These are phyloP conservation scores for Pristis pectinata DNA, from an alignment of 2,797 vertebrate species.

Conservation along the genomic window DNA sequence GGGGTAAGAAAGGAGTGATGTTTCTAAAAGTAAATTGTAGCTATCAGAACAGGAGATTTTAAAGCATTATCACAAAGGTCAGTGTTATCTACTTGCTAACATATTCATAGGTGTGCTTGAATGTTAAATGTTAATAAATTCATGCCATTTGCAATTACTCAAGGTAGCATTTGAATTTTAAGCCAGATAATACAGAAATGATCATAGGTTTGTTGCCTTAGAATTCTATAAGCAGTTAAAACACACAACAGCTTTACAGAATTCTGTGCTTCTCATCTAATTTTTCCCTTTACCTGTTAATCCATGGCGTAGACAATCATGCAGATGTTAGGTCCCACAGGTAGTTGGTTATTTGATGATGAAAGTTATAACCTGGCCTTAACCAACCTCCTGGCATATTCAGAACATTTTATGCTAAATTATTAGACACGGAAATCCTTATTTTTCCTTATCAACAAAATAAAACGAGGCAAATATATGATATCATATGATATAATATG, in stretches of 20 bases:
- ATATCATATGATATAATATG: too few relatives aligned
- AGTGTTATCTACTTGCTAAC: conserved; percentile 27
- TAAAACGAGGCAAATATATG: not conserved
- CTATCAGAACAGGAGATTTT: not conserved
- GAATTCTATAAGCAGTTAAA: not conserved
- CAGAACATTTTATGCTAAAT: not conserved
- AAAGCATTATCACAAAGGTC: not conserved
- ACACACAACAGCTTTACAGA: not conserved
- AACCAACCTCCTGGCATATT: not conserved
- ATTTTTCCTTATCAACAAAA: not conserved
- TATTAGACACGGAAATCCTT: not conserved
- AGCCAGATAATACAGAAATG: not conserved
- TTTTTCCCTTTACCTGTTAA: not conserved
- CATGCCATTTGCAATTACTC: not conserved
- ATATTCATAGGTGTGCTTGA: not conserved
- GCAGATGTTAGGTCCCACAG: too few relatives aligned
- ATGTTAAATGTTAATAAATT: not conserved
- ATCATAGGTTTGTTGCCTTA: conserved; percentile 11
- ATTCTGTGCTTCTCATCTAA: not conserved
- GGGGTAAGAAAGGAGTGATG: not conserved
- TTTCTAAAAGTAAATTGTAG: conserved; percentile 29
- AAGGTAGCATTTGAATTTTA: not conserved
- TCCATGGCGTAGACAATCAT: too few relatives aligned
- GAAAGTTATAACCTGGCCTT: not conserved
- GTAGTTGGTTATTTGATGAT: not conserved